Conservation (phyloP, 2,888 invertebrate species). For the Anthrax anthrax region DNA sequence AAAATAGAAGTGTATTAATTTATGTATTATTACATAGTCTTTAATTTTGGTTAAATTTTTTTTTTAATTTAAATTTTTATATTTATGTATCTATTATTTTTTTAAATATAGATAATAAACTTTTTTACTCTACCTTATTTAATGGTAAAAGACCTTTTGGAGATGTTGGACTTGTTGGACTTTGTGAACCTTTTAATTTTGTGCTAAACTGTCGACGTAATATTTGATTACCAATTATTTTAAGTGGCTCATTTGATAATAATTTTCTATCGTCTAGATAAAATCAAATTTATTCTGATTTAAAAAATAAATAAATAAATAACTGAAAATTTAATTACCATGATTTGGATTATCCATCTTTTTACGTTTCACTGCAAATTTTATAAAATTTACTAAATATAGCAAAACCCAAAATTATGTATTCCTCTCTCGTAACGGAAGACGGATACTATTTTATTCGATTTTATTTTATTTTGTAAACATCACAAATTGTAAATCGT, state of each 20-base stretch:
- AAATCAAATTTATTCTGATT: no score
- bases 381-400: no score
- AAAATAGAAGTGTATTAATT: conserved; percentile 1
- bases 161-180: background rate
- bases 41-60: no score
- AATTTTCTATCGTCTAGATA: background rate
- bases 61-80: no score
- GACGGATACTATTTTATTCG: no score
- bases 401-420: no score
- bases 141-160: background rate
- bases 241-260: conserved; percentile 18
- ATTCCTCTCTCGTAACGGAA: no score
- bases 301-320: no score
- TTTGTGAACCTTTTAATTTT: background rate
- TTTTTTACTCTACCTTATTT: conserved; percentile 1
- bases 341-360: background rate
- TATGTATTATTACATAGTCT: no score
- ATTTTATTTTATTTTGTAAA: no score
- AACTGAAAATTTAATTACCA: background rate
- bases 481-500: no score
- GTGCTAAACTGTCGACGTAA: conserved; percentile 28
- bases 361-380: background rate
- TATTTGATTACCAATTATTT: conserved; percentile 27
- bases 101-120: background rate
- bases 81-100: background rate